Percentiles rank a stretch among this genome's conserved stretches.
phyloP scores from a whole-genome alignment of 2,888 invertebrate genomes.

The Volucella inflata region DNA sequence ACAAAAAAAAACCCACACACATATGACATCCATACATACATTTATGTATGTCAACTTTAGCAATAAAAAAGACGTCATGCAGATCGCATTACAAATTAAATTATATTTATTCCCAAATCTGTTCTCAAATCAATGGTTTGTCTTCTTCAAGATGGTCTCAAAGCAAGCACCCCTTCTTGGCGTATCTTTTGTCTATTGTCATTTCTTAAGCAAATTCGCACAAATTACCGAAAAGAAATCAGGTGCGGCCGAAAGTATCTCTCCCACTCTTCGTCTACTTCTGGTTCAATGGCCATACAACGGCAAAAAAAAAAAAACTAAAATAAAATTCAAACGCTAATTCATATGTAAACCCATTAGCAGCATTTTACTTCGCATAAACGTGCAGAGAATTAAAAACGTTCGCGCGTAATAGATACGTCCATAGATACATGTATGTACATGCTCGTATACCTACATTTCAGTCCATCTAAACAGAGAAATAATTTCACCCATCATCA shows the following conservation, averaged over 20 bases:
- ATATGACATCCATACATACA: no score
- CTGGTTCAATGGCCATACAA: slow-evolving; percentile 69
- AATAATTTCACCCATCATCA: slow-evolving; percentile 45
- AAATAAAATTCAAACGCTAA: slow-evolving; percentile 56
- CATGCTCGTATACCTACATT: no score
- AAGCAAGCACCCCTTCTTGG: no score
- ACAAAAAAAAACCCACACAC: no score
- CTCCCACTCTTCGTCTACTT: slow-evolving; percentile 11
- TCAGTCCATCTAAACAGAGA: slow-evolving; percentile 22
- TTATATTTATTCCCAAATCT: no score
- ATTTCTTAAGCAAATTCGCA: slow-evolving; percentile 38
- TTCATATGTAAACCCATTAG: slow-evolving; percentile 73
- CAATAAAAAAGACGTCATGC: no score
- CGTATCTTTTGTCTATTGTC: slow-evolving; percentile 10
- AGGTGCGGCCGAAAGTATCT: slow-evolving; percentile 54
- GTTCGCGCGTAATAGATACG: slow-evolving; percentile 34
- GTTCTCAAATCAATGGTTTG: no score
- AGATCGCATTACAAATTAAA: no score
- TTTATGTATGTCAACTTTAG: no score
- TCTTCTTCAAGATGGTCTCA: no score
- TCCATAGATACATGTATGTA: neutral
- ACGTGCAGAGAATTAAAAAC: slow-evolving; percentile 70
- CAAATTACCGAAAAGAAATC: slow-evolving; percentile 59
- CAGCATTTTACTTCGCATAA: slow-evolving; percentile 70
- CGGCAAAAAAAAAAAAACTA: slow-evolving; percentile 18